Evolutionary conservation across 2,113 vertebrate species (phyloP).

Genomic region (Jacana jacana): DNA sequence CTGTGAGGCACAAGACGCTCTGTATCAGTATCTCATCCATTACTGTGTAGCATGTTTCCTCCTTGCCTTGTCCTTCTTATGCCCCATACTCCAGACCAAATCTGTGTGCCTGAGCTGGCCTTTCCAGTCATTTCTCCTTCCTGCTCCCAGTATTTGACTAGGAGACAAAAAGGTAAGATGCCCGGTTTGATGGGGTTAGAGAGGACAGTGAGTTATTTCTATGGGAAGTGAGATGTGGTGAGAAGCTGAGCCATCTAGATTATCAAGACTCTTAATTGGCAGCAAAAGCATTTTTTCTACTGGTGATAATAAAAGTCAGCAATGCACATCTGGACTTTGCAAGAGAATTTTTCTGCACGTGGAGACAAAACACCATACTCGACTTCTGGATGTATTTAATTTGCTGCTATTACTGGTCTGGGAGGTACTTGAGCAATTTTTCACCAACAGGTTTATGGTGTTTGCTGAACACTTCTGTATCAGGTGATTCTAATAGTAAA

Average conservation of each 20-base stretch:
- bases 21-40: neutral
- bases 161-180: neutral
- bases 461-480: too few species aligned
- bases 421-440: too few species aligned
- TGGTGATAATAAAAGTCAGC: neutral
- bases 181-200: neutral
- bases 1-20: neutral
- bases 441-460: too few species aligned
- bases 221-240: neutral
- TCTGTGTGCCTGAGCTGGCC: neutral
- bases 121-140: neutral
- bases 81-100: neutral
- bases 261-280: neutral
- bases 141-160: neutral
- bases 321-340: neutral
- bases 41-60: neutral
- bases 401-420: too few species aligned
- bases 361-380: neutral
- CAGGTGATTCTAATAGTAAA: too few species aligned
- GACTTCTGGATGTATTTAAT: too few species aligned
- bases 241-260: neutral
- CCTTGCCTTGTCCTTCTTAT: neutral
- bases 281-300: neutral
- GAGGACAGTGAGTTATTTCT: neutral
- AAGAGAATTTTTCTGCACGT: neutral